phyloP scores from a whole-genome alignment of 37 sponge, comb jelly and placozoan genomes.

The Oopsacas minuta region DNA sequence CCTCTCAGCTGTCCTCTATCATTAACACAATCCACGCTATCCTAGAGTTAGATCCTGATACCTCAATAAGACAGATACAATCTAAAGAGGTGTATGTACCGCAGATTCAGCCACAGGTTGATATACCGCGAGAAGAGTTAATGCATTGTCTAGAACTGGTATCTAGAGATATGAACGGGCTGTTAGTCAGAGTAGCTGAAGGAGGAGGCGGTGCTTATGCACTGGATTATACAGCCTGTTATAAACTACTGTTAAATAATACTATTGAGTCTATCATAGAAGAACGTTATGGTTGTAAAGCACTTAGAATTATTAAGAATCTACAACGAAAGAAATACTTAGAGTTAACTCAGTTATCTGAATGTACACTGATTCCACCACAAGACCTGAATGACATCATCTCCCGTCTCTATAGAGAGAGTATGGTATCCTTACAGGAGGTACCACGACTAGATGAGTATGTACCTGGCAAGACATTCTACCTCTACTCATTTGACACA shows the following conservation, averaged over 20 bases:
- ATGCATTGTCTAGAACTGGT: background rate
- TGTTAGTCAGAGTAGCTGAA: background rate
- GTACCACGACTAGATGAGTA: background rate
- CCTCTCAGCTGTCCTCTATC: background rate
- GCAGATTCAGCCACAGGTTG: background rate
- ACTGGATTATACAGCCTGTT: background rate
- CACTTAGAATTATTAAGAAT: background rate
- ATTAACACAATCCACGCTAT: background rate
- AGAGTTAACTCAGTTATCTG: background rate
- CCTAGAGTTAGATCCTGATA: background rate
- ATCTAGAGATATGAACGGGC: background rate
- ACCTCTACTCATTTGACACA: conserved; percentile 1
- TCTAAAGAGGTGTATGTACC: background rate
- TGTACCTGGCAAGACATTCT: background rate
- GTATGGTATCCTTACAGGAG: background rate
- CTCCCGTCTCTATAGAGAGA: background rate
- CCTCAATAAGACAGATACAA: background rate
- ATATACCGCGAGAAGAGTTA: background rate
- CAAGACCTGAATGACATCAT: background rate
- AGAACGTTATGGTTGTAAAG: background rate
- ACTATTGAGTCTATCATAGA: background rate
- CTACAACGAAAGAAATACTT: background rate
- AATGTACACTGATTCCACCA: background rate
- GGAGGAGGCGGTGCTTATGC: background rate
- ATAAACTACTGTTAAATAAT: background rate